These are phyloP conservation scores for Dolichotis patagonum DNA, from an alignment of 2,113 vertebrate species.

Conservation along the genomic window DNA sequence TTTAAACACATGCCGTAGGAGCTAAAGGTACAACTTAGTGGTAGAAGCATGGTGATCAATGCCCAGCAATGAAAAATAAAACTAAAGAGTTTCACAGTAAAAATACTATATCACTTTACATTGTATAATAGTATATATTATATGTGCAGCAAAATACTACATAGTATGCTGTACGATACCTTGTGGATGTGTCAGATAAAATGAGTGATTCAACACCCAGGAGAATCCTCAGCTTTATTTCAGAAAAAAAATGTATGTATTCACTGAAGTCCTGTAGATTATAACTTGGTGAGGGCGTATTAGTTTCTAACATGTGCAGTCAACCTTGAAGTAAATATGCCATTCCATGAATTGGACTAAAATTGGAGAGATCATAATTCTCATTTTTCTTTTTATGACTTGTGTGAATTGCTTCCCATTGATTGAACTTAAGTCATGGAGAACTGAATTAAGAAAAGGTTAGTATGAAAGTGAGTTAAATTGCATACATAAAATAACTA, in stretches of 20 bases:
- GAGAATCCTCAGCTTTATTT: not conserved
- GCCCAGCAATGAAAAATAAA: not conserved
- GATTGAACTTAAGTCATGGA: not conserved
- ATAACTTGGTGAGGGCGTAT: not conserved
- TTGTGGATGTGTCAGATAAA: not conserved
- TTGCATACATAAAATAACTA: not conserved
- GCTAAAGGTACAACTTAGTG: not conserved
- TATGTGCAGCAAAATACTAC: not conserved
- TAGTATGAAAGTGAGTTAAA: slow-evolving; percentile 4
- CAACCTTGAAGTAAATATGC: not conserved
- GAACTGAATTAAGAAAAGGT: not conserved
- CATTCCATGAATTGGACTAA: not conserved
- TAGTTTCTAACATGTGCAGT: not conserved
- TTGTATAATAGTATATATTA: not conserved
- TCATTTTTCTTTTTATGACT: not conserved
- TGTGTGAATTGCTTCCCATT: not conserved
- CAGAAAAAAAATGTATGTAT: not conserved
- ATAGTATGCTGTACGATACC: not conserved
- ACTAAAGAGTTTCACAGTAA: not conserved
- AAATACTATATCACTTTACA: not conserved
- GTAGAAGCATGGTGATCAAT: not conserved
- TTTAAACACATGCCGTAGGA: not conserved
- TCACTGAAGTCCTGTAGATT: not conserved
- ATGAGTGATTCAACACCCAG: not conserved
- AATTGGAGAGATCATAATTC: not conserved